Conservation (phyloP, 2,797 vertebrate species). For the Champsocephalus esox region DNA sequence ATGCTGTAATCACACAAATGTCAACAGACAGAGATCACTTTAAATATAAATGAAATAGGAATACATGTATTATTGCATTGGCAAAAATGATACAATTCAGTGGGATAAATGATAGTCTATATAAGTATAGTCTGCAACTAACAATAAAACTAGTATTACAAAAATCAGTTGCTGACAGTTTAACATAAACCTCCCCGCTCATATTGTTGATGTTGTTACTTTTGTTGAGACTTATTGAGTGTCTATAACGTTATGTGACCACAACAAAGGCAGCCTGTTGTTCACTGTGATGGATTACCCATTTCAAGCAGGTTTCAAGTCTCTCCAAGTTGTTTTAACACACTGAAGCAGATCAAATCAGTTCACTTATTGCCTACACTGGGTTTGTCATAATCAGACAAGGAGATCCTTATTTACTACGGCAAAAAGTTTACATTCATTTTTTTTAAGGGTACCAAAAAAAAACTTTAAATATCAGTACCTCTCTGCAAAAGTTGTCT, state of each 20-base stretch:
- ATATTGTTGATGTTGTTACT: not conserved
- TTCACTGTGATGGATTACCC: not conserved
- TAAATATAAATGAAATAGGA: no score
- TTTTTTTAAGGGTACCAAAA: no score
- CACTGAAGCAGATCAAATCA: not conserved
- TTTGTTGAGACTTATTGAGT: not conserved
- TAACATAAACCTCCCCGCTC: no score
- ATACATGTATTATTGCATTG: no score
- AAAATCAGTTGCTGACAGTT: no score
- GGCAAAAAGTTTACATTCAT: not conserved
- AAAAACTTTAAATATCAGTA: no score
- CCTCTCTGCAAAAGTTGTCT: not conserved
- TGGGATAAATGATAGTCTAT: no score
- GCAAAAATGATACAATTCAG: no score
- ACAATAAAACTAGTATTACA: no score
- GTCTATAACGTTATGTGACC: not conserved
- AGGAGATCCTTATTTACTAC: not conserved
- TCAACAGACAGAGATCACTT: not conserved
- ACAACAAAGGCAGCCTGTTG: not conserved
- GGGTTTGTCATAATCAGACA: not conserved
- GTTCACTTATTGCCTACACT: not conserved
- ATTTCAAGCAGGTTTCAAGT: not conserved
- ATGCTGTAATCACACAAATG: not conserved
- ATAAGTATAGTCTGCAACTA: no score
- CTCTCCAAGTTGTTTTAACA: not conserved